Evolutionary conservation across 2,888 invertebrate genomes (phyloP), one percentile per base, ranked within the genome.

Genomic region (Amaurobius ferox): DNA sequence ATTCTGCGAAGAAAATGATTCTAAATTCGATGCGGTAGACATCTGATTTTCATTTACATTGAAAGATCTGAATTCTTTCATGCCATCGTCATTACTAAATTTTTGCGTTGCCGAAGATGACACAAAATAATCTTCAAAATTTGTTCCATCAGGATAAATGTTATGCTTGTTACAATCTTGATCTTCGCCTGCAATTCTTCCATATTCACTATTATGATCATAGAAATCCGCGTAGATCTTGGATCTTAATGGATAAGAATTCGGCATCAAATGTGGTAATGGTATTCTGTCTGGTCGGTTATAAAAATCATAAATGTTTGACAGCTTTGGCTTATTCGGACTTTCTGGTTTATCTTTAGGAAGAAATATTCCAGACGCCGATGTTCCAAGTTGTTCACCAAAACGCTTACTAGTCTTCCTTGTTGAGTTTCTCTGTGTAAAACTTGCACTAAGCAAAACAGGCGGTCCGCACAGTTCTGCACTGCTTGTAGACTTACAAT

Each of bases 391-490:
- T 1, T 6, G 1, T 1, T 55, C 55, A 6, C 5, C 23, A 5
- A 55, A 55, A 23, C 16, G 2, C 2, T 23, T 19, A n/a, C n/a
- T n/a, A n/a, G n/a, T n/a, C 23, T 6, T 35, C 35, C 16, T 55
- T 23, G 1, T 3, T 23, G 19, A 3, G 23, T 2, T 6, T 5
- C 11, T 55, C 55, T 23, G 19, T 23, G 5, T 23, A 1, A 16
- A 44, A 16, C 2, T 44, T 55, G 5, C 55, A 2, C 35, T 26
- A 26, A 28, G 3, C 26, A 64, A n/a, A 68, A 67, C 6, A 28
- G 83, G 83, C 0, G 83, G 83, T 30, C 78, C 55, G 26, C 83
- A 85, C 30, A 85, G 48, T 44, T 72, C 55, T 26, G 48, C 72
- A 66, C 83, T 85, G 23, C 29, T 77, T 1, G 67, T 77, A 16